Evolutionary conservation across 2,113 vertebrate genomes (phyloP).

Genomic region (Trematocara unimaculatum): DNA sequence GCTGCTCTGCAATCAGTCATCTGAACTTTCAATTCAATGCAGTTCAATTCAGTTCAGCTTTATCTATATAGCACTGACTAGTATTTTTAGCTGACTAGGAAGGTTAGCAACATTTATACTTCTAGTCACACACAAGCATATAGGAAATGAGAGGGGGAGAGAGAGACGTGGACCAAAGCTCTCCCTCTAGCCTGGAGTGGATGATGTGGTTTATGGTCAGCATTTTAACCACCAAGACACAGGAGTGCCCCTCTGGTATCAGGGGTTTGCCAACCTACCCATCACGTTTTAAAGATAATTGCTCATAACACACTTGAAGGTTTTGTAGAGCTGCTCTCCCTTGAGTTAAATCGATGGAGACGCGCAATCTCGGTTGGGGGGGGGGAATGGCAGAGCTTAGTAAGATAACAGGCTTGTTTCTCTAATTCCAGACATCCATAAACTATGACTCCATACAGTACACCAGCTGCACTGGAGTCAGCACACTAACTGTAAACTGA

Average conservation of each 20-base stretch:
- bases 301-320: background rate
- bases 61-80: background rate
- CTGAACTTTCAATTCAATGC: background rate
- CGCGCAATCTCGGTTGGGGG: slow-evolving; percentile 9
- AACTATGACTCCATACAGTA: slow-evolving; percentile 50
- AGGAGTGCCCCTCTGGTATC: background rate
- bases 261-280: background rate
- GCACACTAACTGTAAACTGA: slow-evolving; percentile 61
- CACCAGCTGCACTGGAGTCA: slow-evolving; percentile 57
- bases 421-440: slow-evolving; percentile 55
- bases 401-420: slow-evolving; percentile 52
- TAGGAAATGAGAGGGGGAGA: background rate
- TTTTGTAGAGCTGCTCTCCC: background rate
- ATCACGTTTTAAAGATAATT: background rate
- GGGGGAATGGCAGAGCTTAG: background rate
- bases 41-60: background rate
- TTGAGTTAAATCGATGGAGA: slow-evolving; percentile 18
- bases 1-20: background rate
- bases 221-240: background rate
- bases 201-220: background rate
- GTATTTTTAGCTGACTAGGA: background rate
- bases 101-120: background rate
- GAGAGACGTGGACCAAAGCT: background rate
- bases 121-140: background rate
- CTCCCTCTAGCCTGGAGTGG: background rate